These are phyloP conservation scores for Tachina grossa DNA, from an alignment of 2,888 invertebrate genomes.

Conservation along the genomic window DNA sequence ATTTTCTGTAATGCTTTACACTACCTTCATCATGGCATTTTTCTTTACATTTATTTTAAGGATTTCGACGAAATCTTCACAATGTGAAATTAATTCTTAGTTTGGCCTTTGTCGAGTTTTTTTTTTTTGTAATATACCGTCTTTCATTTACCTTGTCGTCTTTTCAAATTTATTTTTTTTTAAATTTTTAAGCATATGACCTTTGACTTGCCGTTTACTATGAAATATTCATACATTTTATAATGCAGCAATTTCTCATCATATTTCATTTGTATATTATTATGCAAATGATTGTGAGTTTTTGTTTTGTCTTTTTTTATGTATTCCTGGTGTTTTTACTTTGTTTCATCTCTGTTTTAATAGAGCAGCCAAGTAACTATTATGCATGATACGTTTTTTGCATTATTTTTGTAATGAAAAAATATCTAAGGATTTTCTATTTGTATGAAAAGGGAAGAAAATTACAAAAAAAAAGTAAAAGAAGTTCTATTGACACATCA, in stretches of 20 bases:
- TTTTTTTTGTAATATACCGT: too few relatives aligned
- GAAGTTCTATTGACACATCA: not conserved
- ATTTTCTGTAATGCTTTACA: too few relatives aligned
- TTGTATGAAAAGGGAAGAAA: constrained; percentile 5
- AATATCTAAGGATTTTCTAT: not conserved
- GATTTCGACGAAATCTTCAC: too few relatives aligned
- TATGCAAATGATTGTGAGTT: constrained; percentile 32
- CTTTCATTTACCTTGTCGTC: too few relatives aligned
- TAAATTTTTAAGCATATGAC: not conserved
- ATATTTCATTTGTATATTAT: constrained; percentile 25
- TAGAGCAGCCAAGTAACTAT: constrained; percentile 33
- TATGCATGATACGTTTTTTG: constrained; percentile 15
- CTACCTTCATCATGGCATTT: too few relatives aligned
- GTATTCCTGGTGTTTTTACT: constrained; percentile 9
- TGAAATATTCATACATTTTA: constrained; percentile 59
- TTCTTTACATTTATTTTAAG: too few relatives aligned
- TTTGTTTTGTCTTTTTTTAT: not conserved
- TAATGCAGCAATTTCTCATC: constrained; percentile 58
- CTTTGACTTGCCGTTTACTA: constrained; percentile 4
- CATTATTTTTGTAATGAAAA: constrained; percentile 3
- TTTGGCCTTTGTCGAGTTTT: too few relatives aligned
- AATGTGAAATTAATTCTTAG: too few relatives aligned
- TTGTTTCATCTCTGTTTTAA: constrained; percentile 8
- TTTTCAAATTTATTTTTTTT: not conserved
- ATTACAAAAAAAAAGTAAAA: constrained; percentile 5